phyloP scores from a whole-genome alignment of 2,113 vertebrate species.

The Malaclemys terrapin region DNA sequence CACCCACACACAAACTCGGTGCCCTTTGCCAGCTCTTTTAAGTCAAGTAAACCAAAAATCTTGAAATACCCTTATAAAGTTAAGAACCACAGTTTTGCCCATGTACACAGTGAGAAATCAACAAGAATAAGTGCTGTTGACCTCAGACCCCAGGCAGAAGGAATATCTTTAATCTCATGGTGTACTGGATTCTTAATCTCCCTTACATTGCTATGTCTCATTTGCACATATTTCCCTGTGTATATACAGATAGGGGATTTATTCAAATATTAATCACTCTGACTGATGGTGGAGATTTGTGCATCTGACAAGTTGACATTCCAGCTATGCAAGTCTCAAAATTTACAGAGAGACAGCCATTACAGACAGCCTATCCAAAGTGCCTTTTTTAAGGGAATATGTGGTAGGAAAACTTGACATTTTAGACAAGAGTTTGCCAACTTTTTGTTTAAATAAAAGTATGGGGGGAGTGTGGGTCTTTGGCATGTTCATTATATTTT shows the following conservation, averaged over 20 bases:
- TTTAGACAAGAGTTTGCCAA: not conserved
- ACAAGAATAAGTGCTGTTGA: not conserved
- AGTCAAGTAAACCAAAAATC: not conserved
- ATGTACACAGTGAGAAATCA: not conserved
- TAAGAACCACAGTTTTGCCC: fast-evolving
- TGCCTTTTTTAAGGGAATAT: not conserved
- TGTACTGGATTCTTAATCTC: slow-evolving; percentile 72
- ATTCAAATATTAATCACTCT: slow-evolving; percentile 78
- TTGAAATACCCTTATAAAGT: not conserved
- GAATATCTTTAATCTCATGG: slow-evolving; percentile 69
- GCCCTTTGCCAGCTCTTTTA: not conserved
- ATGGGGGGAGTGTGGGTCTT: not conserved
- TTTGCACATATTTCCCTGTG: slow-evolving; percentile 74
- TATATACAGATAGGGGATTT: slow-evolving; percentile 65
- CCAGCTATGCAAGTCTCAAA: not conserved
- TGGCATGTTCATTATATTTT: not conserved
- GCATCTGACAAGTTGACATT: slow-evolving; percentile 61
- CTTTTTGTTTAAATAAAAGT: not conserved
- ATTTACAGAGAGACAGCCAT: not conserved
- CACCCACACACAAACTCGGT: not conserved
- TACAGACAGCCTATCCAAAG: not conserved
- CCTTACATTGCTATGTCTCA: slow-evolving; percentile 72
- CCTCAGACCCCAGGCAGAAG: slow-evolving; percentile 39
- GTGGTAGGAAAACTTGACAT: not conserved
- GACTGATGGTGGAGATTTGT: slow-evolving; percentile 72